Evolutionary conservation across 2,888 invertebrate species (phyloP).

Genomic region (Microplitis manilae): DNA sequence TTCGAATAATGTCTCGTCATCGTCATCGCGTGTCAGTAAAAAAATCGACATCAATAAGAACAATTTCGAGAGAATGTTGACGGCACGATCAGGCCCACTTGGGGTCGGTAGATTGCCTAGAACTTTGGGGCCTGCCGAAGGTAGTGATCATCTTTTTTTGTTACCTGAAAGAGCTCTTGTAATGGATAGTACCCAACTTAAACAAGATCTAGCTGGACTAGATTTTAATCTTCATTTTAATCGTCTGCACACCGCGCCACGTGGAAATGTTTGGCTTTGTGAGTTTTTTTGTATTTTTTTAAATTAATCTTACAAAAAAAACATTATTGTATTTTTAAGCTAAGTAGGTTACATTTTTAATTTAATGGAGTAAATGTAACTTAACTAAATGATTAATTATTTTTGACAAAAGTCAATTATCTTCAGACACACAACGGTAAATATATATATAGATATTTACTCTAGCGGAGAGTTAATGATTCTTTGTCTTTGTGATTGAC

Average conservation of each 20-base stretch:
- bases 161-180: constrained; percentile 74
- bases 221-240: constrained; percentile 74
- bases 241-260: constrained; percentile 74
- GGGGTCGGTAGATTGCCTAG: constrained; percentile 66
- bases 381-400: background rate
- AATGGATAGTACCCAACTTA: constrained; percentile 74
- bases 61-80: constrained; percentile 61
- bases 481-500: background rate
- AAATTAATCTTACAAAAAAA: constrained; percentile 1
- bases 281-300: constrained; percentile 62
- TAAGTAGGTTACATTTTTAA: background rate
- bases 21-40: constrained; percentile 11
- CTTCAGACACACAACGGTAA: background rate
- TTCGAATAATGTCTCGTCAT: constrained; percentile 4
- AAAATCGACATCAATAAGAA: constrained; percentile 22
- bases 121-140: constrained; percentile 72
- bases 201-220: constrained; percentile 74
- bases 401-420: background rate
- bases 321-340: no score
- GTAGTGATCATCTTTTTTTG: constrained; percentile 75
- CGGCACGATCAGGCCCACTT: constrained; percentile 65
- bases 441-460: background rate
- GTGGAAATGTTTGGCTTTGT: constrained; percentile 77
- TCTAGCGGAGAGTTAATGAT: background rate
- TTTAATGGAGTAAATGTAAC: background rate